Evolutionary conservation across 2,797 vertebrate species (phyloP).

Genomic region (Pangasius macronema): DNA sequence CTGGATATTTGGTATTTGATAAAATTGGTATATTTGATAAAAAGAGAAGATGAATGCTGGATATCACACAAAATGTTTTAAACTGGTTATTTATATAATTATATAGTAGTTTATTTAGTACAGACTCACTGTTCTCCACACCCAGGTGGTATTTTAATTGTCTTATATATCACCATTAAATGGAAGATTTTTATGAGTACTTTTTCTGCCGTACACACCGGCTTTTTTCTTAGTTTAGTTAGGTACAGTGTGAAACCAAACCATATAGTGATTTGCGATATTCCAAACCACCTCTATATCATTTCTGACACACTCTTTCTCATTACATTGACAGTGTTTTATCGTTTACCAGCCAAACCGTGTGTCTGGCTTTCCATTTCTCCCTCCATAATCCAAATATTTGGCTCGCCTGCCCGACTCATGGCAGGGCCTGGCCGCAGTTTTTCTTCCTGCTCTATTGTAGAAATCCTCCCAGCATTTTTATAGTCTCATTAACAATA

Average conservation of each 20-base stretch:
- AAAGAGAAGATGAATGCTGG: neutral
- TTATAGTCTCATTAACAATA: conserved; percentile 71
- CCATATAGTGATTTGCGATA: neutral
- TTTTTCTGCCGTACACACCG: neutral
- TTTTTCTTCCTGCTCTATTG: conserved; percentile 52
- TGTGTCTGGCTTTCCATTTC: conserved; percentile 27
- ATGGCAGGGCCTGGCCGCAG: conserved; percentile 37
- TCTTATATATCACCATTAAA: neutral
- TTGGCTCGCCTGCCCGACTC: conserved; percentile 40
- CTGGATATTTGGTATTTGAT: neutral
- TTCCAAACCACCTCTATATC: conserved; percentile 11
- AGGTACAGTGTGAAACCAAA: neutral
- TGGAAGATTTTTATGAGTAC: neutral
- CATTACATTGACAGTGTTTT: conserved; percentile 30
- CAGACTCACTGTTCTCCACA: neutral
- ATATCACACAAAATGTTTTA: neutral
- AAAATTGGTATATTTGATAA: no score
- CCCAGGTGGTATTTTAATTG: neutral
- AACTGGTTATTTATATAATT: neutral
- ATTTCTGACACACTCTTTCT: conserved; percentile 27
- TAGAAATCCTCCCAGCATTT: conserved; percentile 63
- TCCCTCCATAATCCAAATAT: conserved; percentile 26
- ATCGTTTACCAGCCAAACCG: conserved; percentile 19
- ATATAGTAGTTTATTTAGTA: neutral
- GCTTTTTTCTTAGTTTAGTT: neutral